phyloP scores from a whole-genome alignment of 2,888 invertebrate genomes.

The Pterostichus madidus region DNA sequence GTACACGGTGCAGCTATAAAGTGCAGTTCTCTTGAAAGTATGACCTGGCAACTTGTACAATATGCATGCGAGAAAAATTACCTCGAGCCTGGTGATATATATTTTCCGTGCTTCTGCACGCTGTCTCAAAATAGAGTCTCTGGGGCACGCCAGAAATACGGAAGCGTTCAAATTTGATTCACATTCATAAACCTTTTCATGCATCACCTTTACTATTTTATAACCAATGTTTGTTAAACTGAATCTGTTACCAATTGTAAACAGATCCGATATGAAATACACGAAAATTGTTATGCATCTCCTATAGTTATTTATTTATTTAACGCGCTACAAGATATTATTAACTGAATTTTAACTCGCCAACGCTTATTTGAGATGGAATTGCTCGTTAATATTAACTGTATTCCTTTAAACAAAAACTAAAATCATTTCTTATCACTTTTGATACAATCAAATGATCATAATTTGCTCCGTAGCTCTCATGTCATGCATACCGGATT shows the following conservation, averaged over 20 bases:
- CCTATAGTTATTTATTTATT: too few species aligned
- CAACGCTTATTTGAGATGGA: too few species aligned
- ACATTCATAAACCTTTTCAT: constrained; percentile 43
- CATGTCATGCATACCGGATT: too few species aligned
- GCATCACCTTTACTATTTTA: constrained; percentile 33
- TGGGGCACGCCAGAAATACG: neutral
- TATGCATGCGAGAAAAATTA: constrained; percentile 57
- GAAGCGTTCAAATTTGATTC: constrained; percentile 53
- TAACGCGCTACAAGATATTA: too few species aligned
- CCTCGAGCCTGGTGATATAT: constrained; percentile 33
- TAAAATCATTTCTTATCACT: too few species aligned
- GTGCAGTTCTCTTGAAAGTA: constrained; percentile 37
- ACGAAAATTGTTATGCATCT: too few species aligned
- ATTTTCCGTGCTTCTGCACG: constrained; percentile 46
- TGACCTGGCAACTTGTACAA: constrained; percentile 51
- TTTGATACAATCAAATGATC: too few species aligned
- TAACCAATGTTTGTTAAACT: constrained; percentile 34
- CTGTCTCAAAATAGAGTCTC: constrained; percentile 50
- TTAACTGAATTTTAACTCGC: too few species aligned
- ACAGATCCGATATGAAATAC: too few species aligned
- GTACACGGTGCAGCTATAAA: constrained; percentile 38
- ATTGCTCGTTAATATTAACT: too few species aligned
- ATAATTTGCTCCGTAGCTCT: too few species aligned
- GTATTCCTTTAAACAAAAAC: too few species aligned
- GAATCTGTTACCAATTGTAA: constrained; percentile 26